phyloP scores from a whole-genome alignment of 2,797 vertebrate species.

The Cossypha heuglini region DNA sequence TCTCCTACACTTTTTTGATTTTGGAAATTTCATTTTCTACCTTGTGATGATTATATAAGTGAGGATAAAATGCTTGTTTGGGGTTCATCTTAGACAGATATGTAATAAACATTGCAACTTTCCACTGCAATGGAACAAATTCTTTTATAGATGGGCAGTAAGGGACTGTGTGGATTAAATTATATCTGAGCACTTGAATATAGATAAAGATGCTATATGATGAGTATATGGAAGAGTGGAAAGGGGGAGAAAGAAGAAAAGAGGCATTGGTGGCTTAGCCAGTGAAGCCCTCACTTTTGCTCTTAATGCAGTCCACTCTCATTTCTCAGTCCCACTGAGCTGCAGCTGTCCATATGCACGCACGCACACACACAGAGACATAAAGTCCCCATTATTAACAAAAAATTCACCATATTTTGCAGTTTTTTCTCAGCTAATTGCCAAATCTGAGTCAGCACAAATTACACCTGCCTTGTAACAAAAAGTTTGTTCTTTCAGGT shows the following conservation, averaged over 20 bases:
- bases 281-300: slow-evolving; percentile 7
- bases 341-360: background rate
- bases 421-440: background rate
- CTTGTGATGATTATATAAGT: slow-evolving; percentile 74
- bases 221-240: background rate
- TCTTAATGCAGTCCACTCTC: slow-evolving; percentile 4
- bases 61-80: slow-evolving; percentile 75
- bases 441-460: background rate
- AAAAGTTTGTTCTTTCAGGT: slow-evolving; percentile 29
- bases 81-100: slow-evolving; percentile 74
- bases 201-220: background rate
- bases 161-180: background rate
- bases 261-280: background rate
- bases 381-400: background rate
- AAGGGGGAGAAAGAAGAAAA: background rate
- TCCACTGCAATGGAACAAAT: slow-evolving; percentile 65
- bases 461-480: slow-evolving; percentile 1
- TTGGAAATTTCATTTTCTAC: slow-evolving; percentile 78
- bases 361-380: background rate
- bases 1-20: slow-evolving; percentile 78
- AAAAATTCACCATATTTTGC: background rate
- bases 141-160: slow-evolving; percentile 18
- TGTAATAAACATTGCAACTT: slow-evolving; percentile 73
- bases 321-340: background rate
- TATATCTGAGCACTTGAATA: background rate